Evolutionary conservation across 1,140 invertebrate genomes (phyloP).

Genomic region (Pantala flavescens): DNA sequence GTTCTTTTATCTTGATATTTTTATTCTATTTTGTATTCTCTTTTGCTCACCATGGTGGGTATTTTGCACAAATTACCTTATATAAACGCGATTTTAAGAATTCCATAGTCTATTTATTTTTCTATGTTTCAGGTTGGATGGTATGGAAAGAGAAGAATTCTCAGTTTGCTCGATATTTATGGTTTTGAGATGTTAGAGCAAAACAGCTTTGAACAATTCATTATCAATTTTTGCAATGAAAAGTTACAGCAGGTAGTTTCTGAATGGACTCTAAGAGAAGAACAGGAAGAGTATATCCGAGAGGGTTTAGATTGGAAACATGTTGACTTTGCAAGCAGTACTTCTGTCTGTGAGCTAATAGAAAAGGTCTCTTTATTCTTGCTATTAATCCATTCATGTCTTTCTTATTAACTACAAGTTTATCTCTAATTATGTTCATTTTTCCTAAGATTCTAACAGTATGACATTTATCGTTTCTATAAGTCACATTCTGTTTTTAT

Average conservation of each 20-base stretch:
- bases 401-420: conserved; percentile 10
- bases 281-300: conserved; percentile 74
- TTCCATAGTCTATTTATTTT: no score
- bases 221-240: conserved; percentile 87
- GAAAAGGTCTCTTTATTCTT: conserved; percentile 31
- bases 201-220: conserved; percentile 67
- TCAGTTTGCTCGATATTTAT: conserved; percentile 77
- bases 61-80: no score
- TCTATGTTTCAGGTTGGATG: conserved; percentile 35
- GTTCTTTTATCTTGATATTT: no score
- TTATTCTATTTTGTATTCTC: no score
- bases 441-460: no score
- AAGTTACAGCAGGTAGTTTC: conserved; percentile 71
- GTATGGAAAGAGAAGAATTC: conserved; percentile 41
- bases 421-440: neutral
- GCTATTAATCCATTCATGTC: conserved; percentile 14
- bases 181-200: conserved; percentile 73
- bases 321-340: conserved; percentile 59
- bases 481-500: no score
- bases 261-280: conserved; percentile 55
- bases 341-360: conserved; percentile 51
- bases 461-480: no score
- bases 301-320: conserved; percentile 62
- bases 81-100: no score
- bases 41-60: no score